These are phyloP conservation scores for Acrossocheilus fasciatus DNA, from an alignment of 2,797 vertebrate genomes.

Conservation along the genomic window DNA sequence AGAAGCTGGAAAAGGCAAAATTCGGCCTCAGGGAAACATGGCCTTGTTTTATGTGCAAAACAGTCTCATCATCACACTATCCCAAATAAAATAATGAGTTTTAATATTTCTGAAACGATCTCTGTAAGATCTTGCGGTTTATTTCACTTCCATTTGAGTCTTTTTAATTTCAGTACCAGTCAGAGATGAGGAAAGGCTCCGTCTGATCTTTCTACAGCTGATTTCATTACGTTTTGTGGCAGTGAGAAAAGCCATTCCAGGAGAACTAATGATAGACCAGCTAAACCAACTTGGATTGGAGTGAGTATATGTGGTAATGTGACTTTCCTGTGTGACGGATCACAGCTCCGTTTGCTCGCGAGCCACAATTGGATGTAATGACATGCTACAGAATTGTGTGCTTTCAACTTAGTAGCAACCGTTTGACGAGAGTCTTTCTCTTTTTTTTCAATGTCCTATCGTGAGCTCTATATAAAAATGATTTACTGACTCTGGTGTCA, in stretches of 20 bases:
- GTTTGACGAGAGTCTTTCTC: neutral
- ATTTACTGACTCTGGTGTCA: neutral
- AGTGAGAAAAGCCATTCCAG: neutral
- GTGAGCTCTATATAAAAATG: neutral
- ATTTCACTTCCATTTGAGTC: neutral
- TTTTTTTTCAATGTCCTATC: neutral
- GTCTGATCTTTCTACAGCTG: neutral
- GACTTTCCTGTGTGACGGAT: neutral
- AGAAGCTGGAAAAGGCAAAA: conserved; percentile 17
- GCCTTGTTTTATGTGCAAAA: conserved; percentile 46
- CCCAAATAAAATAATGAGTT: conserved; percentile 16
- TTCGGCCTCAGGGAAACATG: conserved; percentile 39
- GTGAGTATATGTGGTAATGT: neutral
- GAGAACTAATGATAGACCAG: neutral
- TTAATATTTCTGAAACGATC: neutral
- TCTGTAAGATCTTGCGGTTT: neutral
- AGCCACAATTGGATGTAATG: neutral
- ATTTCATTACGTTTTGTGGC: neutral
- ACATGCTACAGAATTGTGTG: neutral
- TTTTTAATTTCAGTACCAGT: neutral
- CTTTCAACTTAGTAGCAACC: neutral
- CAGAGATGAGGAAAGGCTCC: neutral
- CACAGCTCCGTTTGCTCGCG: neutral
- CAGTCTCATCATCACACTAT: conserved; percentile 39
- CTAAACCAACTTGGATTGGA: neutral